Evolutionary conservation across 2,797 vertebrate species (phyloP).

Genomic region (Morus bassanus): DNA sequence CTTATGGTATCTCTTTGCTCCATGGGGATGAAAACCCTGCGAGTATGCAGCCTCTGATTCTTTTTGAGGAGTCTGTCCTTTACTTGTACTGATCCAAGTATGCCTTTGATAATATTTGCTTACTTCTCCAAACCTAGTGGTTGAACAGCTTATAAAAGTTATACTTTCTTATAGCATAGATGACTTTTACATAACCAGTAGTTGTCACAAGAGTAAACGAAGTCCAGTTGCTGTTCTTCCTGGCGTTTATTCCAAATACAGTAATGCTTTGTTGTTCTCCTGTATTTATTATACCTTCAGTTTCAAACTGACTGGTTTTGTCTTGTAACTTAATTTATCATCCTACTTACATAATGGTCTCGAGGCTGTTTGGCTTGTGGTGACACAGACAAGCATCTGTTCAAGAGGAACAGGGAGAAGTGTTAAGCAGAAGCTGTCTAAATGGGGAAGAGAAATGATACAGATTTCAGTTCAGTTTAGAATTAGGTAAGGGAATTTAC

Average conservation of each 20-base stretch:
- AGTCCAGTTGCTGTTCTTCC: not conserved
- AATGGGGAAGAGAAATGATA: not conserved
- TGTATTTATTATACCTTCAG: not conserved
- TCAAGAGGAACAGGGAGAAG: not conserved
- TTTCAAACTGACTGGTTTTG: not conserved
- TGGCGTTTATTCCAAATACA: not conserved
- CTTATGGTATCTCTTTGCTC: not conserved
- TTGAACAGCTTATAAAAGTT: not conserved
- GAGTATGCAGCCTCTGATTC: not conserved
- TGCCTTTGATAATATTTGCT: not conserved
- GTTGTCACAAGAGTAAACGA: too few species aligned
- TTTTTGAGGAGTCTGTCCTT: not conserved
- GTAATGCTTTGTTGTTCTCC: not conserved
- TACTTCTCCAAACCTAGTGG: not conserved
- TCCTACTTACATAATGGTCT: not conserved
- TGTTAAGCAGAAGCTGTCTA: not conserved
- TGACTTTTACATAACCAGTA: too few species aligned
- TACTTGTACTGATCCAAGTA: not conserved
- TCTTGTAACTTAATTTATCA: not conserved
- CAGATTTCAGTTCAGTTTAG: not conserved
- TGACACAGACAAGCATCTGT: not conserved
- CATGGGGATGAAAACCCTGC: not conserved
- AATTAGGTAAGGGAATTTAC: not conserved
- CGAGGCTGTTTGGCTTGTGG: not conserved
- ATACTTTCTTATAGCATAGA: accelerated